Percentiles rank a stretch among this genome's conserved stretches.
phyloP scores from a whole-genome alignment of 2,888 invertebrate species.

The Ceratothoa steindachneri region DNA sequence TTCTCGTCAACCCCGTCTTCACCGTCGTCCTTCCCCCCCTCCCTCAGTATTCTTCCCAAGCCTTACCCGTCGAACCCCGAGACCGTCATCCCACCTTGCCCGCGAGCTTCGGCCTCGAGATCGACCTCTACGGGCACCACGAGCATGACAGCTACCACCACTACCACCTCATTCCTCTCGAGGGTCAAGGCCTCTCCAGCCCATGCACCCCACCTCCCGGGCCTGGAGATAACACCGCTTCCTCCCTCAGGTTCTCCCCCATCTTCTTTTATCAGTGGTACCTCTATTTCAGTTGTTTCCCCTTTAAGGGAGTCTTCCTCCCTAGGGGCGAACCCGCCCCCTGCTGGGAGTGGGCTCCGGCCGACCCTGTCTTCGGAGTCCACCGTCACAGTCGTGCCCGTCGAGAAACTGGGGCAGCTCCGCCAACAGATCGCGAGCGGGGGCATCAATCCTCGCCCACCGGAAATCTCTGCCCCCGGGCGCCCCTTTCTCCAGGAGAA shows the following conservation, averaged over 20 bases:
- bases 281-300: too few relatives aligned
- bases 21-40: neutral
- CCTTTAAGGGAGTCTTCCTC: neutral
- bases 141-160: constrained; percentile 17
- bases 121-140: neutral
- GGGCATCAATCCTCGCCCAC: neutral
- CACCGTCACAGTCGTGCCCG: neutral
- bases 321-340: neutral
- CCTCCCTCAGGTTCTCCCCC: neutral
- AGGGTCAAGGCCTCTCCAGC: constrained; percentile 28
- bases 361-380: too few relatives aligned
- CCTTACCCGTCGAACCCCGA: neutral
- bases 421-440: neutral
- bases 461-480: neutral
- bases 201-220: neutral
- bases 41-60: neutral
- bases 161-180: constrained; percentile 27
- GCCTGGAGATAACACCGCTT: neutral
- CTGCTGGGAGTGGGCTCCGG: neutral
- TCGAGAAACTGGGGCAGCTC: neutral
- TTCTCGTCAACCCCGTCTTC: neutral
- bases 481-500: constrained; percentile 18
- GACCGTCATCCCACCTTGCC: too few relatives aligned
- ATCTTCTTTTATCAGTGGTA: neutral
- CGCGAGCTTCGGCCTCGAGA: too few relatives aligned